These are phyloP conservation scores for Empis livida DNA, from an alignment of 2,888 invertebrate genomes.

Conservation along the genomic window DNA sequence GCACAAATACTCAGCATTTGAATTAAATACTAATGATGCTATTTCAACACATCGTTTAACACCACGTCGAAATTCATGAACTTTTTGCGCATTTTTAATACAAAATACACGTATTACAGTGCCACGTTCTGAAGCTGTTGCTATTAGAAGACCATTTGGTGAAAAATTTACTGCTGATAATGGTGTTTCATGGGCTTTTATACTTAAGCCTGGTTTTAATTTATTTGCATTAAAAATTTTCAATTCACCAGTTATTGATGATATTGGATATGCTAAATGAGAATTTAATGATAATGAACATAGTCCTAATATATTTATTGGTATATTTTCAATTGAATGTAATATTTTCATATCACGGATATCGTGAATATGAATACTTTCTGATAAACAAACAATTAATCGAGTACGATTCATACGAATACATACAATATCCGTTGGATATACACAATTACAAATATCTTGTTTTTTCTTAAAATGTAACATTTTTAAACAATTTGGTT, in stretches of 20 bases:
- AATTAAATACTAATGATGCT: conserved; percentile 31
- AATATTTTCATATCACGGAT: conserved; percentile 35
- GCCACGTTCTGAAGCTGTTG: conserved; percentile 35
- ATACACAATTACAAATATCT: conserved; percentile 35
- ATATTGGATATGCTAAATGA: conserved; percentile 32
- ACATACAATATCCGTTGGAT: conserved; percentile 31
- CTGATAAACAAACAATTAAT: conserved; percentile 29
- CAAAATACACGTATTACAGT: conserved; percentile 37
- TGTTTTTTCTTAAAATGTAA: conserved; percentile 35
- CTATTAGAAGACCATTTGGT: conserved; percentile 29
- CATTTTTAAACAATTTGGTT: conserved; percentile 34
- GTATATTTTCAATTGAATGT: conserved; percentile 31
- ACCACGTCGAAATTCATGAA: conserved; percentile 35
- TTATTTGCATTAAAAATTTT: conserved; percentile 32
- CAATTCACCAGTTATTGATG: conserved; percentile 26
- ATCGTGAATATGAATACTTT: conserved; percentile 35
- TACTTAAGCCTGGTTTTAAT: conserved; percentile 24
- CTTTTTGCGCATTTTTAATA: conserved; percentile 32
- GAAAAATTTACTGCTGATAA: conserved; percentile 33
- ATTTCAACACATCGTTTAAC: conserved; percentile 33
- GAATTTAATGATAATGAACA: conserved; percentile 33
- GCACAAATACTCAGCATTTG: conserved; percentile 29
- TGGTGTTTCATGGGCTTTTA: conserved; percentile 31
- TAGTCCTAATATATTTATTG: conserved; percentile 29
- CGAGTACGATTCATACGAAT: conserved; percentile 34